Percentiles rank a stretch among this genome's conserved stretches.
Evolutionary conservation across 2,113 vertebrate genomes (phyloP).

Genomic region (Aythya baeri): DNA sequence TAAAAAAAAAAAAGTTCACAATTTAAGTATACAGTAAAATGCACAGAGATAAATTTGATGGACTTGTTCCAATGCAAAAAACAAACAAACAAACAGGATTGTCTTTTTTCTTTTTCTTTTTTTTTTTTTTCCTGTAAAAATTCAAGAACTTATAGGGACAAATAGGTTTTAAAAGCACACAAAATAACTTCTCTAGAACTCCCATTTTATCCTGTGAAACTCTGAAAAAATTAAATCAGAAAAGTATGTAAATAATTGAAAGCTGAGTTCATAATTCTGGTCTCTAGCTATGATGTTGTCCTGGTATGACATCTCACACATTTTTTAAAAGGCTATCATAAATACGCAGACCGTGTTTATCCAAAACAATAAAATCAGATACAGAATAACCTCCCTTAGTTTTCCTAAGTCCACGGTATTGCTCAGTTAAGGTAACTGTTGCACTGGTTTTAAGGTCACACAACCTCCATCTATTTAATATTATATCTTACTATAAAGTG

Average conservation of each 20-base stretch:
- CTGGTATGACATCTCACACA: neutral
- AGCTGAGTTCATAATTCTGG: neutral
- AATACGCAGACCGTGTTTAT: neutral
- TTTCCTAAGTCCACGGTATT: neutral
- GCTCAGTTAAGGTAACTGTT: neutral
- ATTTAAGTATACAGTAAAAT: neutral
- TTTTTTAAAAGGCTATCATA: neutral
- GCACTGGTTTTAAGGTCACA: neutral
- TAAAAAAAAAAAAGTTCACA: neutral
- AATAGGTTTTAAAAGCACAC: neutral
- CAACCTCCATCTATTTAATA: neutral
- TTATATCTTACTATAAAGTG: neutral
- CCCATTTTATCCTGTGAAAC: neutral
- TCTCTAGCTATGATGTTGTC: neutral
- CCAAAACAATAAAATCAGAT: neutral
- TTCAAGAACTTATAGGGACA: neutral
- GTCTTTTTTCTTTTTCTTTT: neutral
- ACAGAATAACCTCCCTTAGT: neutral
- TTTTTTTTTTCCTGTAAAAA: neutral
- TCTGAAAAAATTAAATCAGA: neutral
- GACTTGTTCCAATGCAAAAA: neutral
- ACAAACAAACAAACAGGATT: neutral
- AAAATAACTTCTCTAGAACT: neutral
- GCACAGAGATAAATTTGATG: neutral
- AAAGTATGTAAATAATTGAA: neutral